phyloP scores from a whole-genome alignment of 1,140 invertebrate genomes.

The Cotesia vestalis region DNA sequence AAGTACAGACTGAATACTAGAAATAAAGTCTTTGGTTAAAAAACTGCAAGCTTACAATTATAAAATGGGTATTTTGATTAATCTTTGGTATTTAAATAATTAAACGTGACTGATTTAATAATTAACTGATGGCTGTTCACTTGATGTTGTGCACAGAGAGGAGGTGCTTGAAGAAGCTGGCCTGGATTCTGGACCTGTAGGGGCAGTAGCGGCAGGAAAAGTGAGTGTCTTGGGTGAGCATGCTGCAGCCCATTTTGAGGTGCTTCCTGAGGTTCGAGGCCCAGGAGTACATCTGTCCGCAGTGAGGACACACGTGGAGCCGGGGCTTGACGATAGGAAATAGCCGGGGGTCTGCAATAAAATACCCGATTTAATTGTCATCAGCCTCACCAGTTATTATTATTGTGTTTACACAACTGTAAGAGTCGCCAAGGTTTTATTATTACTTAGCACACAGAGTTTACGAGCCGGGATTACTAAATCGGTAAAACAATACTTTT shows the following conservation, averaged over 20 bases:
- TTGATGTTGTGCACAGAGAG: slow-evolving; percentile 65
- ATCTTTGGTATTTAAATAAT: no score
- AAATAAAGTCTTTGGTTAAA: no score
- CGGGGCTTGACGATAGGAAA: slow-evolving; percentile 63
- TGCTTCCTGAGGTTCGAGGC: slow-evolving; percentile 66
- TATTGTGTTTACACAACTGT: background rate
- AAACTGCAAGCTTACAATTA: no score
- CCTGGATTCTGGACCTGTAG: slow-evolving; percentile 64
- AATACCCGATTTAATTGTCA: slow-evolving; percentile 27
- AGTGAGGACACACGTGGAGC: slow-evolving; percentile 61
- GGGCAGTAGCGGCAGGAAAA: slow-evolving; percentile 69
- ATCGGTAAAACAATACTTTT: slow-evolving; percentile 12
- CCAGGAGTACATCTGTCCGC: slow-evolving; percentile 67
- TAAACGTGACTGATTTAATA: background rate
- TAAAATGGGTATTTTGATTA: no score
- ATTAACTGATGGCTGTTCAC: slow-evolving; percentile 42
- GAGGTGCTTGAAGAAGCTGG: slow-evolving; percentile 63
- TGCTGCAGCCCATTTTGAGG: slow-evolving; percentile 62
- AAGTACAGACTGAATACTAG: no score
- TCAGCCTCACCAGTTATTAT: background rate
- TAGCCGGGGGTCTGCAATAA: slow-evolving; percentile 60
- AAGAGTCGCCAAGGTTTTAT: no score
- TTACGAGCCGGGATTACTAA: slow-evolving; percentile 13
- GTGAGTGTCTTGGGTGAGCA: slow-evolving; percentile 64
- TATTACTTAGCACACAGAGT: no score